A percentile compares a stretch with the other conserved stretches of the same genome.
Evolutionary conservation across 2,888 invertebrate species (phyloP).

Genomic region (Yponomeuta evonymella): DNA sequence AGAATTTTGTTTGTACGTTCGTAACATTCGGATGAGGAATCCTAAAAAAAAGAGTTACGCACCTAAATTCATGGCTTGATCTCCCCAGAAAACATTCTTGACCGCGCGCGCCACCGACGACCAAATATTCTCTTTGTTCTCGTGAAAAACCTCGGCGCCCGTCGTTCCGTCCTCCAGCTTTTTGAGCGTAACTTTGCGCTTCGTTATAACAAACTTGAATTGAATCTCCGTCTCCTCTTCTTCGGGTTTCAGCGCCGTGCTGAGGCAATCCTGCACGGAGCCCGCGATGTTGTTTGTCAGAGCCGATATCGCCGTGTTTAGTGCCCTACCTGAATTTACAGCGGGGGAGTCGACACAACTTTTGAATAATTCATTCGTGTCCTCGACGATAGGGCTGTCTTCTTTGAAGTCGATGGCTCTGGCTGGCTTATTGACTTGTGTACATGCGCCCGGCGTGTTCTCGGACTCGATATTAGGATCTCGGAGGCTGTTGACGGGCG

Average conservation of each 20-base stretch:
- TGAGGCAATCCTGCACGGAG: conserved; percentile 56
- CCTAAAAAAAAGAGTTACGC: not conserved
- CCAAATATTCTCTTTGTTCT: conserved; percentile 63
- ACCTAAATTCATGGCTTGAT: conserved; percentile 31
- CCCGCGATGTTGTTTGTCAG: conserved; percentile 57
- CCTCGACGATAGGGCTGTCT: conserved; percentile 49
- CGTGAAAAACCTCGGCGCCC: conserved; percentile 29
- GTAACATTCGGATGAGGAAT: no score
- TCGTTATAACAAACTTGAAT: conserved; percentile 66
- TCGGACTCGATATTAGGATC: conserved; percentile 36
- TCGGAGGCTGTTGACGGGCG: conserved; percentile 41
- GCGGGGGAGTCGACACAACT: conserved; percentile 51
- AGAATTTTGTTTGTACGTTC: no score
- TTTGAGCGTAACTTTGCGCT: conserved; percentile 58
- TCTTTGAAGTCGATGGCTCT: conserved; percentile 69
- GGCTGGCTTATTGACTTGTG: conserved; percentile 49
- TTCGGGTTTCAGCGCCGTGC: conserved; percentile 48
- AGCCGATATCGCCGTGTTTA: conserved; percentile 51
- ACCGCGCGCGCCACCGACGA: conserved; percentile 60
- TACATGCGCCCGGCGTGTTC: conserved; percentile 53
- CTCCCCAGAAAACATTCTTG: conserved; percentile 65
- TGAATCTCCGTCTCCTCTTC: conserved; percentile 68
- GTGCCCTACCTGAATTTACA: conserved; percentile 20
- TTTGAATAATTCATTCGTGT: conserved; percentile 58
- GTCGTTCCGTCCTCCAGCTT: conserved; percentile 37